Evolutionary conservation across 2,797 vertebrate genomes (phyloP), one percentile per base, ranked within the genome.

Genomic region (Buphagus erythrorhynchus): DNA sequence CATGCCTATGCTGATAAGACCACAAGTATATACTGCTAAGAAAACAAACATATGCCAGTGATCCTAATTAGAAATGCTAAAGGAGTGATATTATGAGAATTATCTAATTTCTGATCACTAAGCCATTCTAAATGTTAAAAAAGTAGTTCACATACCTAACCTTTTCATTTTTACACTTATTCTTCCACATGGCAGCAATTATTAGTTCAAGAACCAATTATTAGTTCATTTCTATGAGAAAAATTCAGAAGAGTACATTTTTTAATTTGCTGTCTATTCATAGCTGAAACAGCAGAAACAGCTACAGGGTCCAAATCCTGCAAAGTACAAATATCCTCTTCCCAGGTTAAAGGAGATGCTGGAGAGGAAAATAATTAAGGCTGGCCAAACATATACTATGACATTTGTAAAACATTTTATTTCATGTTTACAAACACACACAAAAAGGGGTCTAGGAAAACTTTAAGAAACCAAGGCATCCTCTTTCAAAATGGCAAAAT

Each of bases 81-180:
- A 92, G 40, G 45, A 94, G 51, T 45, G 36, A 31, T 26, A 16
- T 63, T 80, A 77, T 12, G 51, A 35, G 94, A 91, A 76, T 80
- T 95, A 54, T 36, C 55, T 91, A 55, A 96, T 33, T 95, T 95
- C 86, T 88, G 87, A 89, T 62, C 87, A 67, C 46, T 95, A 84
- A 95, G 82, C 54, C 78, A 85, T 54, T 93, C 62, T 78, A 90
- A 81, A 95, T 40, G 51, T 55, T 69, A 36, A 95, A 79, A 66
- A 65, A 51, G 10, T 26, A 46, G 54, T 59, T 48, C 22, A 55
- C 16, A 52, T 81, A 72, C 13, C 87, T 87, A 89, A 91, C 43
- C 71, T 86, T 95, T 92, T 63, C 45, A 55, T 88, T 85, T 54
- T 59, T 66, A 88, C 36, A 36, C 25, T 58, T 73, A 83, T 22